Base-by-base conservation (phyloP, 2,113 vertebrate genomes). In the Oxyruncus cristatus region DNA sequence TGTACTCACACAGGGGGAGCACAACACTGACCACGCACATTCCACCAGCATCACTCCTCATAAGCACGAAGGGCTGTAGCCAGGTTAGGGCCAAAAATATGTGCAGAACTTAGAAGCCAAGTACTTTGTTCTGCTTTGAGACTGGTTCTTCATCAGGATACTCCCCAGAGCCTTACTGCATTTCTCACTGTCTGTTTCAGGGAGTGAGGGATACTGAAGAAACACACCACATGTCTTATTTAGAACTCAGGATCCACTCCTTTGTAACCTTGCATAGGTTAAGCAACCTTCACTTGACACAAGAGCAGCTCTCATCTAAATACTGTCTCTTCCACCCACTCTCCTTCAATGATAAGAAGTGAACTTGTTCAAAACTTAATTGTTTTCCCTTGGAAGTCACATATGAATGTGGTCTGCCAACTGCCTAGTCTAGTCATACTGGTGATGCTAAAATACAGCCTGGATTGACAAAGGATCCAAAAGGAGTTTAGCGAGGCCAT, bases 201-300 rank as follows among this genome's bases (percentile, higher is more conserved):
- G 13, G 35, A 75, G 39, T 4, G 11, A 63, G 30, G 9, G 11
- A 14, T 88, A n/a, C 39, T 85, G 39, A 33, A 88, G 32, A 76
- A 93, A 42, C 21, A 65, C 24, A 62, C 2, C 0, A 0, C 9
- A 32, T 0, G 1, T 32, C 16, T 90, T 28, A 50, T 4, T 3
- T 23, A 62, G 35, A 39, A 56, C 35, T 53, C 55, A 21, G 44
- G 17, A 52, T 47, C 35, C 42, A 50, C 24, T 67, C 18, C 22
- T 71, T 30, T 37, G 26, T 41, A 63, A 47, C 63, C 20, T 61
- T 80, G 41, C 13, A 23, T 13, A 78, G 39, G 42, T 39, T 47
- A 77, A 63, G 33, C n/a, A 81, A 72, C 13, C 3, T 84, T 41
- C 30, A 19, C 32, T 33, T 35, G 37, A 68, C 68, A 49, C 24